Conservation (phyloP, 2,888 invertebrate genomes). For the Myathropa florea region DNA sequence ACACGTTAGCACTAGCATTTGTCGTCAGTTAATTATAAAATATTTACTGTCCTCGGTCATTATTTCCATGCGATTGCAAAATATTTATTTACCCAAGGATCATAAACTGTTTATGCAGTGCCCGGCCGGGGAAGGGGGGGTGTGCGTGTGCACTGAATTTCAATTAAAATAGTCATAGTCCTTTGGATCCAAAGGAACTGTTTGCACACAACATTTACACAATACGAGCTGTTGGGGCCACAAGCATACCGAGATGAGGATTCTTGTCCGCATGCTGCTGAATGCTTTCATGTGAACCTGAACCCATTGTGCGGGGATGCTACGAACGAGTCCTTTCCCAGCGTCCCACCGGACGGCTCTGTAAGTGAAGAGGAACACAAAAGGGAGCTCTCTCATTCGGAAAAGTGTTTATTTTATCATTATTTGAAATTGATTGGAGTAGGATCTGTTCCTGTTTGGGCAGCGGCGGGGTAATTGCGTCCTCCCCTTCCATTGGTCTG, state of each 20-base stretch:
- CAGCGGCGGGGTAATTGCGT: background rate
- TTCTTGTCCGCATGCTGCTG: slow-evolving; percentile 39
- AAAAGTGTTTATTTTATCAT: slow-evolving; percentile 66
- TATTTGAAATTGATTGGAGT: slow-evolving; percentile 58
- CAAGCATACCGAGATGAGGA: slow-evolving; percentile 23
- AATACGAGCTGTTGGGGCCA: background rate
- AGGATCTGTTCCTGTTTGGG: background rate
- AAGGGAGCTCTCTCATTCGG: slow-evolving; percentile 48
- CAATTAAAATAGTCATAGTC: slow-evolving; percentile 52
- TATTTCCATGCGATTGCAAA: slow-evolving; percentile 44
- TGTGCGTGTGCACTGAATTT: slow-evolving; percentile 44
- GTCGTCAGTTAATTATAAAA: slow-evolving; percentile 21
- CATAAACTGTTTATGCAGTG: slow-evolving; percentile 43
- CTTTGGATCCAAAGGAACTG: slow-evolving; percentile 23
- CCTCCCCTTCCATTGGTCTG: background rate
- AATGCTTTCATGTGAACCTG: slow-evolving; percentile 33
- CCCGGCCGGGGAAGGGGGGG: background rate
- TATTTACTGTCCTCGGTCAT: slow-evolving; percentile 26
- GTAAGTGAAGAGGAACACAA: slow-evolving; percentile 6
- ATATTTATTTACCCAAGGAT: slow-evolving; percentile 57
- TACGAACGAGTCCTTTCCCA: background rate
- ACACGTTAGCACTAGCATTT: slow-evolving; percentile 2
- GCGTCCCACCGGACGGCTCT: background rate
- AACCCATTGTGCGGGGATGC: background rate
- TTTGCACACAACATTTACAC: slow-evolving; percentile 45